Percentiles rank a stretch among this genome's conserved stretches.
Conservation (phyloP, 2,888 invertebrate genomes). For the Gymnocheta viridis region DNA sequence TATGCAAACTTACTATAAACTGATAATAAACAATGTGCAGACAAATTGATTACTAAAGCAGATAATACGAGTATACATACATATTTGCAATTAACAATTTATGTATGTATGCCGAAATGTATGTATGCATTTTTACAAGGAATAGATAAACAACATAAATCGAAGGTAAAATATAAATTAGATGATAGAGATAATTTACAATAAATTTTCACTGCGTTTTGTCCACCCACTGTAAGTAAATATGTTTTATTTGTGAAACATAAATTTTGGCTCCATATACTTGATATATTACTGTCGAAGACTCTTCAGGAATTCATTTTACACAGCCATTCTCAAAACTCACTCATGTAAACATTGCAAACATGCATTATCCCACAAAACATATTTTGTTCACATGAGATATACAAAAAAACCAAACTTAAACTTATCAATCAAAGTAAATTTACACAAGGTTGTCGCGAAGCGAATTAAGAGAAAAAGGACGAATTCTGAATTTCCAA, state of each 20-base stretch:
- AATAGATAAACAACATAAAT: not conserved
- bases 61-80: too few relatives aligned
- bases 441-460: too few relatives aligned
- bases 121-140: not conserved
- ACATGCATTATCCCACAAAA: not conserved
- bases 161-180: not conserved
- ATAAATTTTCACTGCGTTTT: not conserved
- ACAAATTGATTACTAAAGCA: not conserved
- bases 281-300: constrained; percentile 35
- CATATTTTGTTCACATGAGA: not conserved
- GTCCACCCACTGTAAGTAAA: not conserved
- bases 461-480: too few relatives aligned
- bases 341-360: not conserved
- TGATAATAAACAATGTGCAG: not conserved
- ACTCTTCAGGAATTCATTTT: constrained; percentile 40
- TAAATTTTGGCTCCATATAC: not conserved
- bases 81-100: not conserved
- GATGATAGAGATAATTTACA: not conserved
- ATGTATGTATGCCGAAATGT: too few relatives aligned
- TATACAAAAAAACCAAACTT: too few relatives aligned
- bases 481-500: too few relatives aligned
- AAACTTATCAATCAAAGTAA: too few relatives aligned
- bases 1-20: not conserved
- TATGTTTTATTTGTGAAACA: constrained; percentile 14
- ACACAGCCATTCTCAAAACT: not conserved